Base-by-base conservation (phyloP, 2,797 vertebrate species). In the Premnoplex brunnescens region DNA sequence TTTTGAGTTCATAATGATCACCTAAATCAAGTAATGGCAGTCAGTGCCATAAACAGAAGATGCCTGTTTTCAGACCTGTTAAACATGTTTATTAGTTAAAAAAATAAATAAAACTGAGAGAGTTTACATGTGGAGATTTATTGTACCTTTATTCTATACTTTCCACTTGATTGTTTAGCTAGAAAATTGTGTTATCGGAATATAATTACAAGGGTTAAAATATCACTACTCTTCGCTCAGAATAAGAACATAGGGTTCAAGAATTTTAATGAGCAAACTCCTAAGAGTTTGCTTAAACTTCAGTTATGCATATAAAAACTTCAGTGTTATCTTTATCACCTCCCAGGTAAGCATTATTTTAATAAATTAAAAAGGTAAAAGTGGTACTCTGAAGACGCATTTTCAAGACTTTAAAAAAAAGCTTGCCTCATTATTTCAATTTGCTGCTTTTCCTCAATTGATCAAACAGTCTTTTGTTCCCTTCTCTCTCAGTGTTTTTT, bases 331-430 rank as follows among this genome's bases (percentile, higher is more conserved):
- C 37, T 62, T 80, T 69, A 81, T 60, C 77, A 85, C 44, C 21
- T 21, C 16, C 13, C 44, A 94, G 39, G 81, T 96, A 97, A 91
- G 60, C 12, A 73, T 75, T 80, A 58, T 75, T 84, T 86, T 80
- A 72, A 68, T 58, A 89, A 77, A 86, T 56, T 7, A 24, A 74
- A 77, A 88, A 91, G 15, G n/a, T 37, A 85, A 80, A 89, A 85
- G 8, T 11, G 15, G 43, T 87, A 46, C 7, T 83, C 48, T 77
- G 48, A 92, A 73, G 43, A 66, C 26, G 28, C 5, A n/a, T 89
- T 89, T 85, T 77, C 41, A 79, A 63, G 48, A 85, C 17, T 48
- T 84, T 28, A 71, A 44, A 68, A 86, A 67, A 80, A 93, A 37
- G 1, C 32, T 86, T 73, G 21, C 10, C 28, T 87, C n/a, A 34